Evolutionary conservation across 1,140 invertebrate genomes (phyloP), one percentile per base, ranked within the genome.

Genomic region (Apis florea): DNA sequence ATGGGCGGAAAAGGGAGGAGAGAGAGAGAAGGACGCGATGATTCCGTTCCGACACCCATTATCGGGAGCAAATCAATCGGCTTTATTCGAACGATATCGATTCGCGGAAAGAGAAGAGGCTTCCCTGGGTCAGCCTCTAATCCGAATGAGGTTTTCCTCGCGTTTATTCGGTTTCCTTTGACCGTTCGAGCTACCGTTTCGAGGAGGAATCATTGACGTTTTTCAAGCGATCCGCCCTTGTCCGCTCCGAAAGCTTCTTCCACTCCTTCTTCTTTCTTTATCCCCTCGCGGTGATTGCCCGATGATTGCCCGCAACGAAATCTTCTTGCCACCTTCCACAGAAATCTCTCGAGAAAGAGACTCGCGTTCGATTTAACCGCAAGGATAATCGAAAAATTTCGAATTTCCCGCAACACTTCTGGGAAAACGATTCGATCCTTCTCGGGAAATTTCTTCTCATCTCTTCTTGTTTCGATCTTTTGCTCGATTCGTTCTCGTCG

Each of bases 51-150:
- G 88, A 40, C 89, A 88, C 84, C 89, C 87, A 91, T 92, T 92
- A 92, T 92, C 89, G 83, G 90, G 90, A 58, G 83, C 76, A 91
- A 93, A 92, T 93, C 92, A 92, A 93, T 93, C 92, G 89, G 85
- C 89, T 91, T 91, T 91, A 89, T 90, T 85, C 90, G 74, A 68
- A 51, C 83, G 90, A 91, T 91, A 90, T 90, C 90, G 89, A 56
- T 86, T 89, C 88, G 88, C 76, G 86, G 86, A 88, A 89, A 83
- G 67, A 91, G 84, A 89, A 84, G 85, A 89, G 56, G n/a, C 83
- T 77, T 78, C 40, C 86, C 82, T 71, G 31, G 72, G 61, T 59
- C 66, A 47, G 59, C 26, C 79, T 87, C 86, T 92, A 91, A 90
- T 91, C 90, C 90, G 90, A 88, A 90, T 90, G 88, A 92, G 90